phyloP scores from a whole-genome alignment of 1,140 invertebrate species.

The Scaptomyza montana region DNA sequence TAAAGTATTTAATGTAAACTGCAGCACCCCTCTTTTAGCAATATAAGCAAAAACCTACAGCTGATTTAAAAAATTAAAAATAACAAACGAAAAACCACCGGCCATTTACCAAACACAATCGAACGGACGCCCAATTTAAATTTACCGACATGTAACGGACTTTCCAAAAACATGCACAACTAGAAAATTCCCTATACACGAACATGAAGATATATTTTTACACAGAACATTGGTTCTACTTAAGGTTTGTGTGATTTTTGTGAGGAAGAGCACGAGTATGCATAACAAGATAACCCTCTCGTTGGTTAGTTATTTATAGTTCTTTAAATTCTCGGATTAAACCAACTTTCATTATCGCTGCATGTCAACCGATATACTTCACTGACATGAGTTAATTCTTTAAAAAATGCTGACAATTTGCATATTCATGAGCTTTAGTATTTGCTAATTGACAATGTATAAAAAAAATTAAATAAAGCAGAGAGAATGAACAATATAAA shows the following conservation, averaged over 20 bases:
- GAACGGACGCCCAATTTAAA: slow-evolving; percentile 42
- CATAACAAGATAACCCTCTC: no score
- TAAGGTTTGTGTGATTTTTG: no score
- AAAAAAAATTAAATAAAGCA: slow-evolving; percentile 52
- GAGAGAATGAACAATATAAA: slow-evolving; percentile 35
- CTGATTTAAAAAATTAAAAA: slow-evolving; percentile 56
- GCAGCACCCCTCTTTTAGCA: background rate
- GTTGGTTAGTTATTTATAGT: no score
- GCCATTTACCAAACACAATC: slow-evolving; percentile 30
- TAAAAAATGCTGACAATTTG: slow-evolving; percentile 58
- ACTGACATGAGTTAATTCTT: slow-evolving; percentile 5
- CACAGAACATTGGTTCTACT: no score
- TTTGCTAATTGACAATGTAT: slow-evolving; percentile 78
- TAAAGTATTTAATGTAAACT: slow-evolving; percentile 66
- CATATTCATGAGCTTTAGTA: slow-evolving; percentile 81
- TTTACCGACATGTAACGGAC: slow-evolving; percentile 39
- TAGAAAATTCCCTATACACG: background rate
- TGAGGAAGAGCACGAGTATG: no score
- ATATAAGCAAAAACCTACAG: slow-evolving; percentile 40
- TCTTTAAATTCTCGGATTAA: no score
- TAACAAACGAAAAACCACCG: background rate
- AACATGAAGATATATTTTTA: background rate
- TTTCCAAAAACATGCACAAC: background rate
- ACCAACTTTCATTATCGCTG: no score
- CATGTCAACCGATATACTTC: slow-evolving; percentile 26